Base-by-base conservation (phyloP, 2,888 invertebrate genomes). In the Actias luna region DNA sequence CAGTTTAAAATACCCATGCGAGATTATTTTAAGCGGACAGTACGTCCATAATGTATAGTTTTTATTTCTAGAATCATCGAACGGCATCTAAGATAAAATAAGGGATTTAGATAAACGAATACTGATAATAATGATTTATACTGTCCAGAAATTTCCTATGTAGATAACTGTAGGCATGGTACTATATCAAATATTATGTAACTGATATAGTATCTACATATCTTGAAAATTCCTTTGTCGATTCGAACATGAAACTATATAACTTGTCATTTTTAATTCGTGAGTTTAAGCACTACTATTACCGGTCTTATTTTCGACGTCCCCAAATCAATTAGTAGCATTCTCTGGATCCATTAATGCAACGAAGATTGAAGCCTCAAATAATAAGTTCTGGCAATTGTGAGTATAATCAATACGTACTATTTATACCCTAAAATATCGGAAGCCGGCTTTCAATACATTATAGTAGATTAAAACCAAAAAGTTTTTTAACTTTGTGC, bases 11-110 rank as follows among this genome's bases (percentile, higher is more conserved):
- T 52, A 59, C n/a, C 59, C 63, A 55, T 60, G 29, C 63, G 39
- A 67, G 68, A 68, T 68, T 68, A 69, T 67, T 69, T 67, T 67
- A 58, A 65, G 60, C 39, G 58, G 18, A 36, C 50, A 31, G 39
- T 29, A 50, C 27, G 25, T 12, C 39, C 16, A 27, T 57, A 8
- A 14, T 52, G 33, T 59, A 64, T 60, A 69, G 65, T 71, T 72
- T 63, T 64, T 71, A 76, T 75, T 79, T 78, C 72, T 70, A 71
- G 70, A 76, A 75, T 73, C 67, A 65, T 35, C 69, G 65, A 67
- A 55, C 60, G 52, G 61, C 61, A 69, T 70, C 68, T 64, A 60
- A 60, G 18, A 59, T 62, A 50, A 58, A 60, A 63, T 66, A 65
- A 58, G 66, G 64, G 67, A 61, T 71, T 67, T 60, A 68, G 73